Conservation (phyloP, 1,140 invertebrate genomes). For the Paraescarpia echinospica region DNA sequence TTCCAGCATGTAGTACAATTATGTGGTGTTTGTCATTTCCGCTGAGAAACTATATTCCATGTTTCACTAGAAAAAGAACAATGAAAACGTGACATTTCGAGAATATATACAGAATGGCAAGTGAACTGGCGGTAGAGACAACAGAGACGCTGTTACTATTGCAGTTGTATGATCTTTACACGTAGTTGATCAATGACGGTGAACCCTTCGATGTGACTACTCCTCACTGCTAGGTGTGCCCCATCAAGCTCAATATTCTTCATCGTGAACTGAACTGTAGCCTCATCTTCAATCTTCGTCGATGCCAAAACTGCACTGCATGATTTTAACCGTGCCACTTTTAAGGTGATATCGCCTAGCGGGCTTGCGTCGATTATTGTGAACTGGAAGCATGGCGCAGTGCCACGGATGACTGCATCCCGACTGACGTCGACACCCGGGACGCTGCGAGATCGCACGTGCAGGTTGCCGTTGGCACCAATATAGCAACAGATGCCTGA, state of each 20-base stretch:
- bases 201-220: background rate
- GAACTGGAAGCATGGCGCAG: slow-evolving; percentile 16
- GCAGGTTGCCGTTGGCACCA: slow-evolving; percentile 2
- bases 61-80: background rate
- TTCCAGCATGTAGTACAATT: background rate
- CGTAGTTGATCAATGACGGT: background rate
- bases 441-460: background rate
- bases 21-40: background rate
- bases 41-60: background rate
- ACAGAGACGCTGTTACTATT: background rate
- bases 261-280: slow-evolving; percentile 6
- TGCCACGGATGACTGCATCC: slow-evolving; percentile 3
- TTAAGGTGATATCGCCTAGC: slow-evolving; percentile 6
- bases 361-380: background rate
- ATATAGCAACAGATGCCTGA: slow-evolving; percentile 21
- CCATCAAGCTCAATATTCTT: slow-evolving; percentile 11
- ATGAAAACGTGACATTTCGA: background rate
- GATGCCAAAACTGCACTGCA: slow-evolving; percentile 8
- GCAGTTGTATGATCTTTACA: background rate
- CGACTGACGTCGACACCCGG: slow-evolving; percentile 4
- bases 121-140: background rate
- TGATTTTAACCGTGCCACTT: slow-evolving; percentile 6
- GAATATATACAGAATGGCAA: background rate
- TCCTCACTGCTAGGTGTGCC: background rate
- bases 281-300: background rate